Conservation (phyloP, 2,888 invertebrate species). For the Eumacrocentrus americanus region DNA sequence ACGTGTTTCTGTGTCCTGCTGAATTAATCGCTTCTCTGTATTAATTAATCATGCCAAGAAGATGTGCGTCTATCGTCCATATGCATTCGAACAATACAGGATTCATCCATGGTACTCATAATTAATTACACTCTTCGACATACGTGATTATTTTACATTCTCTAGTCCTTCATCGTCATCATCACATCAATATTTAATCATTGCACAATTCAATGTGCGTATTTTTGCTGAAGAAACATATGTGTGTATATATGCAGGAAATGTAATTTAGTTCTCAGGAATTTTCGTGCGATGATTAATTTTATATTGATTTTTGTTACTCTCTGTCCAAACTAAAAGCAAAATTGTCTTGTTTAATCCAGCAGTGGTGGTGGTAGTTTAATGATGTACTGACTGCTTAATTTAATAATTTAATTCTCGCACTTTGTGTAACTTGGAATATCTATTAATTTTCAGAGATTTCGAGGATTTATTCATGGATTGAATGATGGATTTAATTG, state of each 20-base stretch:
- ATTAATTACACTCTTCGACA: no score
- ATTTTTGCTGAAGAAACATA: no score
- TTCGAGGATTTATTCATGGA: conserved; percentile 47
- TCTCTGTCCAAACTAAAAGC: background rate
- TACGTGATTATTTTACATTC: no score
- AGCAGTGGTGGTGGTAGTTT: background rate
- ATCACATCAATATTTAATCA: no score
- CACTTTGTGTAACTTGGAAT: conserved; percentile 20
- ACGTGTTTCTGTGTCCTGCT: conserved; percentile 11
- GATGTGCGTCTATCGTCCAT: conserved; percentile 16
- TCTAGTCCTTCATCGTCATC: no score
- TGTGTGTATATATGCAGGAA: no score
- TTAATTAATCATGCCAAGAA: conserved; percentile 21
- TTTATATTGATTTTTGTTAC: no score
- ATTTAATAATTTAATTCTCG: conserved; percentile 1
- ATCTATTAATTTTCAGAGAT: conserved; percentile 46
- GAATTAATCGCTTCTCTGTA: background rate
- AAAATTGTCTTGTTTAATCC: background rate
- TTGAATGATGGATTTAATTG: conserved; percentile 34
- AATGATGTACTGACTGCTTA: conserved; percentile 14
- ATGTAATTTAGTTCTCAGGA: no score
- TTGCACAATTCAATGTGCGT: no score
- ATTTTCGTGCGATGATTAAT: no score
- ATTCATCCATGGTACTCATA: no score
- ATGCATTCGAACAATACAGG: conserved; percentile 23